Percentiles rank a stretch among this genome's conserved stretches.
These are phyloP conservation scores for Belgica antarctica DNA, from an alignment of 2,888 invertebrate species.

Conservation along the genomic window DNA sequence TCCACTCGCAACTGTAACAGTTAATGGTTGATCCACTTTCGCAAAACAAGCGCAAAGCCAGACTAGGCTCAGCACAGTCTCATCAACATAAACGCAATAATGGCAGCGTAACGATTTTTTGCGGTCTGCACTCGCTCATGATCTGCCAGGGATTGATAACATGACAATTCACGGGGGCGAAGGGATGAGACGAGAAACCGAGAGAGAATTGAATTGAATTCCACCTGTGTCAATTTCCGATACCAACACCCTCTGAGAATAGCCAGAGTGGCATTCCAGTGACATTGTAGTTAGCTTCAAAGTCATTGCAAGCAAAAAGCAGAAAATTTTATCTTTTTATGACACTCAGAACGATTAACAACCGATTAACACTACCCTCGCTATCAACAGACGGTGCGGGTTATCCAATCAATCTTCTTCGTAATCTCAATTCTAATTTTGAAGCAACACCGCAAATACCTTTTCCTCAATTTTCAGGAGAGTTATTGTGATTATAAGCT, in stretches of 20 bases:
- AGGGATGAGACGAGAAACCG: not conserved
- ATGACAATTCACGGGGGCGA: too few species aligned
- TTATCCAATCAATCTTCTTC: constrained; percentile 19
- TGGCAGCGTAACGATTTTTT: constrained; percentile 10
- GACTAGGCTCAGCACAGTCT: not conserved
- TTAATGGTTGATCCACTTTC: constrained; percentile 24
- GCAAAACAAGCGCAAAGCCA: constrained; percentile 3
- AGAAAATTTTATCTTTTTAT: too few species aligned
- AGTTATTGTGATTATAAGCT: constrained; percentile 36
- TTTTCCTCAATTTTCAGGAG: constrained; percentile 30
- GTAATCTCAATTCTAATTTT: not conserved
- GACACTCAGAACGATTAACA: too few species aligned
- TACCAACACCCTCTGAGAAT: too few species aligned
- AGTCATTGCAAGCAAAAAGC: too few species aligned
- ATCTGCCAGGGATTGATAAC: not conserved
- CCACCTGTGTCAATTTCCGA: too few species aligned
- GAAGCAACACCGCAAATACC: constrained; percentile 28
- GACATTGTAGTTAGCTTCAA: too few species aligned
- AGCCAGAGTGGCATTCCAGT: too few species aligned
- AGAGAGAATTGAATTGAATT: not conserved
- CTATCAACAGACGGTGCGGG: too few species aligned
- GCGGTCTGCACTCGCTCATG: not conserved
- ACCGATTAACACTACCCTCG: too few species aligned
- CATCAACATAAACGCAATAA: not conserved
- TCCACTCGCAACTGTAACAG: not conserved